Evolutionary conservation across 2,888 invertebrate genomes (phyloP).

Genomic region (Sminthurides aquaticus): DNA sequence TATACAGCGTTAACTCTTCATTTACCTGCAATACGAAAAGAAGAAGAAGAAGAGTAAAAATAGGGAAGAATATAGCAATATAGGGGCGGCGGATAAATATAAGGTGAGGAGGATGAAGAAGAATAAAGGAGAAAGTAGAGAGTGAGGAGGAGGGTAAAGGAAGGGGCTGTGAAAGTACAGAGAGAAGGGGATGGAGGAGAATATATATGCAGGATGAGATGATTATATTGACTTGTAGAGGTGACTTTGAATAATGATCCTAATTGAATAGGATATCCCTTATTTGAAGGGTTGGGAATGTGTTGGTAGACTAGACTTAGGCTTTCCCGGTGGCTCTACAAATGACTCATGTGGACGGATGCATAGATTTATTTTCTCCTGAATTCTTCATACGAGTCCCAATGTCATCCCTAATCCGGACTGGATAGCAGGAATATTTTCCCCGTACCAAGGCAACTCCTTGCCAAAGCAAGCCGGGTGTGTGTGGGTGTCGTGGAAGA

Average conservation of each 20-base stretch:
- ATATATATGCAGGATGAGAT: slow-evolving; percentile 7
- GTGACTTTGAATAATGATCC: slow-evolving; percentile 33
- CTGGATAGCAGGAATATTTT: too few species aligned
- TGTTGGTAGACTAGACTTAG: neutral
- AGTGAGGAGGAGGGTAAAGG: neutral
- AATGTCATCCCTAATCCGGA: too few species aligned
- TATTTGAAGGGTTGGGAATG: slow-evolving; percentile 20
- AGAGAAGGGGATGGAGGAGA: neutral
- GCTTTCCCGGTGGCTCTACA: neutral
- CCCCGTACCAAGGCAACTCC: too few species aligned
- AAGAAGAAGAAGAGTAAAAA: too few species aligned
- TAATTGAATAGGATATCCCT: slow-evolving; percentile 32
- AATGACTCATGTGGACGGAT: slow-evolving; percentile 1
- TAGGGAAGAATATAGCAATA: too few species aligned
- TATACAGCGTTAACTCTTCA: too few species aligned
- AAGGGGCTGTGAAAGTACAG: slow-evolving; percentile 4
- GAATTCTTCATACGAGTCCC: too few species aligned
- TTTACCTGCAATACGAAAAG: too few species aligned
- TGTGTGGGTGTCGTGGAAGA: neutral
- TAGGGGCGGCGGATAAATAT: too few species aligned
- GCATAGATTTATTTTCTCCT: neutral
- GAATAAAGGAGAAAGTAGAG: neutral
- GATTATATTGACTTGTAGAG: slow-evolving; percentile 29
- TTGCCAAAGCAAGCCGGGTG: too few species aligned
- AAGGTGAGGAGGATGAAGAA: neutral